Percentiles rank a stretch among this genome's conserved stretches.
These are phyloP conservation scores for Apteryx owenii DNA, from an alignment of 2,113 vertebrate species.

Conservation along the genomic window DNA sequence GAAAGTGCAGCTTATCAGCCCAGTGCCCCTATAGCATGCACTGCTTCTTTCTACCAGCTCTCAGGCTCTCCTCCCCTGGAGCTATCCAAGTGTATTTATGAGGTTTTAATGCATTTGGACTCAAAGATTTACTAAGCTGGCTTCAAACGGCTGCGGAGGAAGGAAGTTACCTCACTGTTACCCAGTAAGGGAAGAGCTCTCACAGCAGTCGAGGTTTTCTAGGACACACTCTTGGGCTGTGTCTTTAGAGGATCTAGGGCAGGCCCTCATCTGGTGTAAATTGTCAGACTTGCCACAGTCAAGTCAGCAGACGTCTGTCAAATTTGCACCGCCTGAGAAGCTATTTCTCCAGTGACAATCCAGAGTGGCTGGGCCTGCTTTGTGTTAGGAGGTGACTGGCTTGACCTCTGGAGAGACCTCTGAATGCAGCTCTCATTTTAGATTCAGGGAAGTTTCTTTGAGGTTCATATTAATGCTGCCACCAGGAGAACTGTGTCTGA, in stretches of 20 bases:
- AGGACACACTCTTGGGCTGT: accelerated
- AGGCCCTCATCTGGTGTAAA: neutral
- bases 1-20: accelerated
- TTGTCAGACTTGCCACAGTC: neutral
- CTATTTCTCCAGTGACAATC: neutral
- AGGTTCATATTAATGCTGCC: neutral
- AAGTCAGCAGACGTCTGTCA: neutral
- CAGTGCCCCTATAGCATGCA: neutral
- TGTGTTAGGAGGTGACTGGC: neutral
- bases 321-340: neutral
- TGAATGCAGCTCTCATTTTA: neutral
- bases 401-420: neutral
- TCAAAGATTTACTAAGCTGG: neutral
- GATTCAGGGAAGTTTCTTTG: neutral
- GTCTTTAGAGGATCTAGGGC: neutral
- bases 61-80: neutral
- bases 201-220: neutral
- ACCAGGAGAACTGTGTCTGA: neutral
- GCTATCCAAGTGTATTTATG: accelerated
- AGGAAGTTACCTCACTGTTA: neutral
- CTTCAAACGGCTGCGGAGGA: accelerated
- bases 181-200: neutral
- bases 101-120: neutral
- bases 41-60: neutral
- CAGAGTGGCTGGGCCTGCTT: neutral